These are phyloP conservation scores for Spheniscus mendiculus DNA, from an alignment of 2,113 vertebrate genomes.

Conservation along the genomic window DNA sequence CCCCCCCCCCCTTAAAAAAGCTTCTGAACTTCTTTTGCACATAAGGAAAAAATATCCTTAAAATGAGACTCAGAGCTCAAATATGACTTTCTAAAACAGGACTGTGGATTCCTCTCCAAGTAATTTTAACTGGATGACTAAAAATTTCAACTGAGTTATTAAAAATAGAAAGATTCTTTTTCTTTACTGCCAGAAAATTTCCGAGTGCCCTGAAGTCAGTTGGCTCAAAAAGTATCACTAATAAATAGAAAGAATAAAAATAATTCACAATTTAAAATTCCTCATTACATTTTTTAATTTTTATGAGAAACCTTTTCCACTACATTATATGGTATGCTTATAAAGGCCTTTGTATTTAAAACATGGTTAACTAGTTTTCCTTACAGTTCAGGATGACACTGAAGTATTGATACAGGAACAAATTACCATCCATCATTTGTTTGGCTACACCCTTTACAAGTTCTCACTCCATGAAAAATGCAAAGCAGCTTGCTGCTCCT, in stretches of 20 bases:
- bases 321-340: background rate
- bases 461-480: background rate
- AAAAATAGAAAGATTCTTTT: constrained; percentile 53
- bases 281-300: background rate
- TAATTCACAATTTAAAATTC: background rate
- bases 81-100: constrained; percentile 18
- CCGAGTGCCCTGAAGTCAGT: background rate
- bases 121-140: constrained; percentile 33
- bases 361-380: background rate
- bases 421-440: background rate
- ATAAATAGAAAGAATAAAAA: constrained; percentile 28
- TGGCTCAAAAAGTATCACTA: background rate
- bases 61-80: background rate
- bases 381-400: background rate
- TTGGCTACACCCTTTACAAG: background rate
- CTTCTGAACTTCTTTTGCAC: background rate
- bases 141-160: constrained; percentile 49
- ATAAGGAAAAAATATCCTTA: constrained; percentile 4
- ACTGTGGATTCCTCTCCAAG: background rate
- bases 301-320: background rate
- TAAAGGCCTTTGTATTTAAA: background rate
- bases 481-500: background rate
- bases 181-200: constrained; percentile 32
- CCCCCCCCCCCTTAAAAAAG: background rate
- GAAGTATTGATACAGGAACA: background rate